These are phyloP conservation scores for Pelagia noctiluca DNA, from an alignment of 30 jellyfish, hydroid and myxozoan genomes.

Conservation along the genomic window DNA sequence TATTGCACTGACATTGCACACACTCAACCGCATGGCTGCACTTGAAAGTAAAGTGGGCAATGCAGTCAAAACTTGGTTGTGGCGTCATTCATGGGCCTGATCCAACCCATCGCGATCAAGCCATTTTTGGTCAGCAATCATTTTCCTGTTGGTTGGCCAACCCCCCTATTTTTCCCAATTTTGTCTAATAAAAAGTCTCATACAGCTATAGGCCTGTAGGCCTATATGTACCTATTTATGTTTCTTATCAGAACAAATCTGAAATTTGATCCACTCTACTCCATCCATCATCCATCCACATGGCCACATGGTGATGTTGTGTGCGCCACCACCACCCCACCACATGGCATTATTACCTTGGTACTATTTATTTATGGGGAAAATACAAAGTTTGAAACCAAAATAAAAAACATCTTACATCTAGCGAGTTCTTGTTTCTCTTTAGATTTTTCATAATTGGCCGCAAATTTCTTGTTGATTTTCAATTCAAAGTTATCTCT, in stretches of 20 bases:
- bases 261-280: not conserved
- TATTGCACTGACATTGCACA: no score
- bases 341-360: not conserved
- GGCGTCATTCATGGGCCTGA: no score
- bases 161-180: no score
- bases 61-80: no score
- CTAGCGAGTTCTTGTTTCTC: conserved; percentile 83
- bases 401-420: conserved; percentile 46
- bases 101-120: no score
- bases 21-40: no score
- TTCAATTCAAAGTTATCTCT: not conserved
- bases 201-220: no score
- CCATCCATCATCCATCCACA: not conserved
- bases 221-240: no score
- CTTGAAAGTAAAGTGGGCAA: no score
- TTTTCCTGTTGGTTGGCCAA: no score
- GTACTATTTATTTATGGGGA: not conserved
- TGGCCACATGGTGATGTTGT: not conserved
- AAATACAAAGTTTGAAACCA: not conserved
- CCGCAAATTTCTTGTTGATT: conserved; percentile 74
- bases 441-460: conserved; percentile 70
- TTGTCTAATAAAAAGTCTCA: no score
- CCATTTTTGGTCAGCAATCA: no score
- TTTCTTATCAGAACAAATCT: not conserved
- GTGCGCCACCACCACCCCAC: not conserved